Evolutionary conservation across 2,113 vertebrate genomes (phyloP).

Genomic region (Equus przewalskii): DNA sequence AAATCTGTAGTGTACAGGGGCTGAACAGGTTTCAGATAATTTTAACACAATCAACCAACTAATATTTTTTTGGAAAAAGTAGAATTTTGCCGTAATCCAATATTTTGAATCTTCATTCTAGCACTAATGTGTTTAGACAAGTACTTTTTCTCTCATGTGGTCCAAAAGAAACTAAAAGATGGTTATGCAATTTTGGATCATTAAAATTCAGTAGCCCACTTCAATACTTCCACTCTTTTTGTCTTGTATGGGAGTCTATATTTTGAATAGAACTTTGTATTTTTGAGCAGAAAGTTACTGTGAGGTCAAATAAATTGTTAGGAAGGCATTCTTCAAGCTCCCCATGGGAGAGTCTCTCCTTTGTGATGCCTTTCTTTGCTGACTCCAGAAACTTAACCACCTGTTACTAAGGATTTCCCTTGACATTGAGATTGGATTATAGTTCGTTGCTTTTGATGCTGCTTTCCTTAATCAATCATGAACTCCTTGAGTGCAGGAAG

Average conservation of each 20-base stretch:
- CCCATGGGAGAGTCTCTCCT: neutral
- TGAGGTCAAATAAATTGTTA: neutral
- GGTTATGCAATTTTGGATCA: neutral
- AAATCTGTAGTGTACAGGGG: neutral
- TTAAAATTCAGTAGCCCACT: neutral
- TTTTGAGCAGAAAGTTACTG: neutral
- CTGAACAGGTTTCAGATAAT: neutral
- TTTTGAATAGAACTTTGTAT: constrained; percentile 18
- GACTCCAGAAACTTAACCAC: neutral
- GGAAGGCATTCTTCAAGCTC: neutral
- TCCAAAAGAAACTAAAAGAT: neutral
- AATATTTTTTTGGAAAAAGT: neutral
- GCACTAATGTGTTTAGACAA: neutral
- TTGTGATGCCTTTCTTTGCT: neutral
- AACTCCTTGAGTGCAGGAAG: neutral
- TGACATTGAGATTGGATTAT: neutral
- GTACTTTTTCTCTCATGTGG: neutral
- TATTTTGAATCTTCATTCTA: neutral
- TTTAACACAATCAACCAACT: neutral
- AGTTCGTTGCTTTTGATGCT: neutral
- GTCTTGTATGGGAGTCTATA: neutral
- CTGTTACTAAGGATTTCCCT: neutral
- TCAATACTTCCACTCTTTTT: neutral
- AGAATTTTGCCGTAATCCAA: neutral
- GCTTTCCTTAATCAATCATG: neutral